Percentiles rank a stretch among this genome's conserved stretches.
These are phyloP conservation scores for Condylostylus longicornis DNA, from an alignment of 1,140 invertebrate species.

Conservation along the genomic window DNA sequence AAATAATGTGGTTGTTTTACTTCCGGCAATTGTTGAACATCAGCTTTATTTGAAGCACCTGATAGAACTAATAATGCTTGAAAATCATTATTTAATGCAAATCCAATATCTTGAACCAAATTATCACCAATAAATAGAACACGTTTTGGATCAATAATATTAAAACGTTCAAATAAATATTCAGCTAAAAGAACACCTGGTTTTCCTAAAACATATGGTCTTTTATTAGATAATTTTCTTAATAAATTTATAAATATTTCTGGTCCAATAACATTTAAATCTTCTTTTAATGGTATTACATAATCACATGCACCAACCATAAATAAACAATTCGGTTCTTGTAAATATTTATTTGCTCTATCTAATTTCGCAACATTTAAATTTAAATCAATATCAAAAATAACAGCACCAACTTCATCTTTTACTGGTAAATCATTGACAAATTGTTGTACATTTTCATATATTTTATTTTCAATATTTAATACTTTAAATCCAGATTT, in stretches of 20 bases:
- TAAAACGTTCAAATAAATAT: conserved; percentile 30
- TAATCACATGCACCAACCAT: conserved; percentile 21
- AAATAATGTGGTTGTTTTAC: conserved; percentile 33
- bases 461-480: too few relatives aligned
- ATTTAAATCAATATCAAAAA: conserved; percentile 24
- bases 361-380: conserved; percentile 21
- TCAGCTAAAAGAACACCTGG: conserved; percentile 35
- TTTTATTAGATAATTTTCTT: conserved; percentile 26
- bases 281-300: conserved; percentile 17
- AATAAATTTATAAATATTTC: conserved; percentile 36
- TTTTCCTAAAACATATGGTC: conserved; percentile 36
- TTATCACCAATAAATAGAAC: conserved; percentile 45
- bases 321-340: conserved; percentile 13
- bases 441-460: too few relatives aligned
- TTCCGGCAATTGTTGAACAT: conserved; percentile 16
- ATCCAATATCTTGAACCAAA: conserved; percentile 41
- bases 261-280: conserved; percentile 25
- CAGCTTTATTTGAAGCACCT: conserved; percentile 31
- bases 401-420: conserved; percentile 21
- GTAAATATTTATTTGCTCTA: conserved; percentile 19
- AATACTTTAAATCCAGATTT: neutral
- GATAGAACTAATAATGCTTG: conserved; percentile 37
- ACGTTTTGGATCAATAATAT: conserved; percentile 34
- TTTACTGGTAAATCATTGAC: too few relatives aligned
- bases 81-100: conserved; percentile 38